A percentile compares a stretch with the other conserved stretches of the same genome.
These are phyloP conservation scores for Atrina japonica DNA, from an alignment of 2,888 invertebrate species.

Conservation along the genomic window DNA sequence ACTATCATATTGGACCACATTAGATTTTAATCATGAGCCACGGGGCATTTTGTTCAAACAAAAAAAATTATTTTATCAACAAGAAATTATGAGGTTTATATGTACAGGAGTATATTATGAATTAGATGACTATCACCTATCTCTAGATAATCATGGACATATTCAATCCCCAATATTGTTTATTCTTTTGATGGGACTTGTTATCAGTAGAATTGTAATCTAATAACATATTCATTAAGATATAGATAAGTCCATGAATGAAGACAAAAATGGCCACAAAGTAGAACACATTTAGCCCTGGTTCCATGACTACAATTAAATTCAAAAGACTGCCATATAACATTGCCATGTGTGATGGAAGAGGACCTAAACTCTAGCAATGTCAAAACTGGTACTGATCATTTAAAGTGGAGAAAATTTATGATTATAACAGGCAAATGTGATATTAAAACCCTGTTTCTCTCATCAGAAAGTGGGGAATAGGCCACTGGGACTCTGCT, in stretches of 20 bases:
- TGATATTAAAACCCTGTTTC: constrained; percentile 44
- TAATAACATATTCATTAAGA: too few species aligned
- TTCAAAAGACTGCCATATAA: too few species aligned
- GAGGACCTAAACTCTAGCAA: not conserved
- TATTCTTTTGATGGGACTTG: too few species aligned
- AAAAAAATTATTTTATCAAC: constrained; percentile 1
- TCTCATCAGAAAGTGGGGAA: constrained; percentile 42
- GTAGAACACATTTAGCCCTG: constrained; percentile 9
- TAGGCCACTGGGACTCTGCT: constrained; percentile 29
- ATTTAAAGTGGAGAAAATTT: constrained; percentile 37
- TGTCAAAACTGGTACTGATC: constrained; percentile 22
- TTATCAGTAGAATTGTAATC: too few species aligned
- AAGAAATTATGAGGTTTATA: not conserved
- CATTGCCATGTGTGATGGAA: constrained; percentile 7
- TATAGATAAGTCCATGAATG: not conserved
- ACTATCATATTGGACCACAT: constrained; percentile 24
- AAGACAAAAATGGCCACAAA: not conserved
- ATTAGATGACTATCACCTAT: too few species aligned
- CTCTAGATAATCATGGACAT: too few species aligned
- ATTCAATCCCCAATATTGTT: too few species aligned
- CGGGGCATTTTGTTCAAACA: constrained; percentile 5
- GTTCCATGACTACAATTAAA: too few species aligned
- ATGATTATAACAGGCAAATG: constrained; percentile 37
- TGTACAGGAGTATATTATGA: too few species aligned
- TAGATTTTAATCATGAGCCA: constrained; percentile 19